phyloP scores from a whole-genome alignment of 1,140 invertebrate species.

The Pinna nobilis region DNA sequence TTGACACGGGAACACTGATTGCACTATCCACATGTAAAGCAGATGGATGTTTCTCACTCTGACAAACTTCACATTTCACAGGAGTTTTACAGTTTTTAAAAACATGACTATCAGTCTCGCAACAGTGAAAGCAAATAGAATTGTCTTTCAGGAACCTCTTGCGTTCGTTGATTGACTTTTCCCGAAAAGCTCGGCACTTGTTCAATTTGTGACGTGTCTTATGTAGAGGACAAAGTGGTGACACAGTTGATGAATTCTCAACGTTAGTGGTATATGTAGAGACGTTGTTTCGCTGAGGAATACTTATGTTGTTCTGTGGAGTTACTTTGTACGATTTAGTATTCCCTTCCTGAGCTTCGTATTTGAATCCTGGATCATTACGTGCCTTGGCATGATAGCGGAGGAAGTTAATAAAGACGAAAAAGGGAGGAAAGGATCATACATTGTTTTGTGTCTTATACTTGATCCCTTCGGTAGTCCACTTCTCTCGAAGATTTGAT shows the following conservation, averaged over 20 bases:
- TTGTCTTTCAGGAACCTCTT: slow-evolving; percentile 6
- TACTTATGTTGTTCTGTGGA: not conserved
- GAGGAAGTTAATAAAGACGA: slow-evolving; percentile 1
- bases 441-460: slow-evolving; percentile 35
- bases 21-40: not conserved
- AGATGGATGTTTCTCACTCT: not conserved
- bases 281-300: not conserved
- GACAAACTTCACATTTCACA: not conserved
- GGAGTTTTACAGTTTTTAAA: not conserved
- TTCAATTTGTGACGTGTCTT: slow-evolving; percentile 15
- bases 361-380: slow-evolving; percentile 31
- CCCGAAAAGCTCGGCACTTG: slow-evolving; percentile 1
- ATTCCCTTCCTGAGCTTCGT: not conserved
- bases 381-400: not conserved
- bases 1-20: not conserved
- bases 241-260: not conserved
- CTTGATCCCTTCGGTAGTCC: slow-evolving; percentile 16
- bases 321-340: not conserved
- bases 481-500: slow-evolving; percentile 35
- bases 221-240: not conserved
- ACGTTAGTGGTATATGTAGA: not conserved
- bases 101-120: not conserved
- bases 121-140: slow-evolving; percentile 21
- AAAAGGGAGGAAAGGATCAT: slow-evolving; percentile 35
- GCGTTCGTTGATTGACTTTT: slow-evolving; percentile 11